These are phyloP conservation scores for Diuraphis noxia DNA, from an alignment of 1,140 invertebrate genomes.

Conservation along the genomic window DNA sequence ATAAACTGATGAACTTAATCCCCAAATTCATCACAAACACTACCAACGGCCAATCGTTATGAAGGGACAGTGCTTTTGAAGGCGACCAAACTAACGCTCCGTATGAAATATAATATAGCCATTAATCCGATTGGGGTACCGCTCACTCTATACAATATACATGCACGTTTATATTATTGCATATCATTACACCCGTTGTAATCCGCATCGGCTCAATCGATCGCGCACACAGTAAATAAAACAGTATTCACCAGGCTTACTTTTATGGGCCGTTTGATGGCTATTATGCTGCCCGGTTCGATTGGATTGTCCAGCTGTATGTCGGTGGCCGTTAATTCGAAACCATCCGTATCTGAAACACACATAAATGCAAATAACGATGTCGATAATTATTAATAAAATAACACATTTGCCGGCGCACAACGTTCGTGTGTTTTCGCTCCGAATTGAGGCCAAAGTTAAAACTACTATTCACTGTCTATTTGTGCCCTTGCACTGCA, in stretches of 20 bases:
- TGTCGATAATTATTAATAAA: neutral
- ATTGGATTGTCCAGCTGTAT: slow-evolving; percentile 39
- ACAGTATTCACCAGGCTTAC: neutral
- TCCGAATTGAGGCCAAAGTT: neutral
- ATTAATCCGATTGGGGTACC: neutral
- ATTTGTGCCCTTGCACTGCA: neutral
- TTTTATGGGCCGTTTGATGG: slow-evolving; percentile 42
- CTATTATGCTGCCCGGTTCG: slow-evolving; percentile 48
- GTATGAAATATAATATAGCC: slow-evolving; percentile 3
- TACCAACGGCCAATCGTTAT: neutral
- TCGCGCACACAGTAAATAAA: neutral
- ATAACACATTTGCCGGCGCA: neutral
- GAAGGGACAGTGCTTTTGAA: neutral
- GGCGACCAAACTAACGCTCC: neutral
- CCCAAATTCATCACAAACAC: neutral
- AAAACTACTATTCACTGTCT: neutral
- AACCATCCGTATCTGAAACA: slow-evolving; percentile 38
- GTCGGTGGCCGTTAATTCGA: slow-evolving; percentile 35
- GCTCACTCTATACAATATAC: neutral
- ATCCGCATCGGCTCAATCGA: neutral
- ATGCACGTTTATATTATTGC: neutral
- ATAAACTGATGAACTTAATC: neutral
- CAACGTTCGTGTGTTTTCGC: neutral
- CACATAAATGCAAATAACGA: neutral
- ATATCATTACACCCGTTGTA: neutral